Percentiles rank a stretch among this genome's conserved stretches.
Evolutionary conservation across 2,797 vertebrate genomes (phyloP).

Genomic region (Pangasius mekongensis): DNA sequence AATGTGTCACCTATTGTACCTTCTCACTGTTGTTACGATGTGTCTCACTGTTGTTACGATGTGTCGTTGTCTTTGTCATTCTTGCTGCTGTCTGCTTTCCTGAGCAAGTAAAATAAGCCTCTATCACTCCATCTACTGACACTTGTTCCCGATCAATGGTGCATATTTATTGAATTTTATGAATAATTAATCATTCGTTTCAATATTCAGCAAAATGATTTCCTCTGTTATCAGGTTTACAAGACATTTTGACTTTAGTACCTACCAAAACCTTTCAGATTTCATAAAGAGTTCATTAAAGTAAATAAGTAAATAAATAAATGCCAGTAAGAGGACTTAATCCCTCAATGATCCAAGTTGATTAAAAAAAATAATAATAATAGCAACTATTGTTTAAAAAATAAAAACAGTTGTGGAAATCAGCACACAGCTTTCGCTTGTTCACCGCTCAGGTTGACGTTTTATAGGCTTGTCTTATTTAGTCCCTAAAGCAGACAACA

Average conservation of each 20-base stretch:
- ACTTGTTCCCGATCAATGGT: not conserved
- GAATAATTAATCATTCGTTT: not conserved
- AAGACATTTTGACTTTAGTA: not conserved
- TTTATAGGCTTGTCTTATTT: constrained; percentile 8
- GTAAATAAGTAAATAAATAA: not conserved
- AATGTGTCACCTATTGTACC: not conserved
- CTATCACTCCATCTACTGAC: not conserved
- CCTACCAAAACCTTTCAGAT: not conserved
- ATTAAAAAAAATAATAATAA: not conserved
- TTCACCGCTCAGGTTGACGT: not conserved
- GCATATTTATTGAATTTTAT: not conserved
- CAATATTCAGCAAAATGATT: not conserved
- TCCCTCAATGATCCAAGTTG: not conserved
- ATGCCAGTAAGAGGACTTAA: not conserved
- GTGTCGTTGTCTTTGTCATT: not conserved
- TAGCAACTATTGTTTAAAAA: too few relatives aligned
- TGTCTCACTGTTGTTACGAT: not conserved
- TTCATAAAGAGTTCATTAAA: not conserved
- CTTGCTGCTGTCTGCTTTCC: not conserved
- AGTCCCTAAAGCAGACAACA: not conserved
- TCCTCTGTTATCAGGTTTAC: not conserved
- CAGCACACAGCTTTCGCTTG: not conserved
- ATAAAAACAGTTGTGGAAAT: not conserved
- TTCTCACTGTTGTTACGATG: not conserved
- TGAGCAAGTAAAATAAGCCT: not conserved